Evolutionary conservation across 2,797 vertebrate species (phyloP), one percentile per base, ranked within the genome.

Genomic region (Telmatherina bonti): DNA sequence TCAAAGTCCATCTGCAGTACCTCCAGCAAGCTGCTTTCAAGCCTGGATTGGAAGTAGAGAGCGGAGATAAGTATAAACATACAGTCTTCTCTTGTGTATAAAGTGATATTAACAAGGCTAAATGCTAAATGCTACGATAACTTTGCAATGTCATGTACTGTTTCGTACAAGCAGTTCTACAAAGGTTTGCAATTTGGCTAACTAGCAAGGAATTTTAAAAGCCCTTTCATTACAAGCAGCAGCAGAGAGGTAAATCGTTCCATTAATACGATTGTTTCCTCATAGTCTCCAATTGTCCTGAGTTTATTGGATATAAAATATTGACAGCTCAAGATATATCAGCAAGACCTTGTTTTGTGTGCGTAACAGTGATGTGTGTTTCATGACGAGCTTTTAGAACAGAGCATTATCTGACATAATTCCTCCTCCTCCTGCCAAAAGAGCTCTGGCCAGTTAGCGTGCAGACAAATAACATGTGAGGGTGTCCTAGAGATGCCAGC

Each of bases 1-100:
- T 96, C 94, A 51, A 99, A 95, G 66, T 98, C 96, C 76, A 99
- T 95, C 92, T 98, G 97, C 89, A 99, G 93, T 82, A 99, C 93
- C 84, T 97, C 96, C 78, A 92, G 77, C 59, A 93, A 88, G 58
- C 90, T 93, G 85, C 88, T 90, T 41, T 92, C 90, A 27, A 87
- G 80, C 81, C 94, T 95, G 82, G 10, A 55, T 36, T 45, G 70
- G 55, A 62, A 67, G 29, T 63, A 82, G 26, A 70, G 26, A 43
- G 57, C 26, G 38, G 61, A 12, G 30, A 18, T 38, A 57, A 51
- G 67, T 59, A 56, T 54, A 57, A 12, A 68, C 10, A n/a, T n/a
- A 73, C 27, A 35, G 30, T 41, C 33, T 53, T 8, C 22, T 47
- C n/a, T 22, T 47, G 8, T n/a, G 43, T 47, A 22, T 47, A 47